Percentiles rank a stretch among this genome's conserved stretches.
Conservation (phyloP, 2,797 vertebrate genomes). For the Sparidentex hasta region DNA sequence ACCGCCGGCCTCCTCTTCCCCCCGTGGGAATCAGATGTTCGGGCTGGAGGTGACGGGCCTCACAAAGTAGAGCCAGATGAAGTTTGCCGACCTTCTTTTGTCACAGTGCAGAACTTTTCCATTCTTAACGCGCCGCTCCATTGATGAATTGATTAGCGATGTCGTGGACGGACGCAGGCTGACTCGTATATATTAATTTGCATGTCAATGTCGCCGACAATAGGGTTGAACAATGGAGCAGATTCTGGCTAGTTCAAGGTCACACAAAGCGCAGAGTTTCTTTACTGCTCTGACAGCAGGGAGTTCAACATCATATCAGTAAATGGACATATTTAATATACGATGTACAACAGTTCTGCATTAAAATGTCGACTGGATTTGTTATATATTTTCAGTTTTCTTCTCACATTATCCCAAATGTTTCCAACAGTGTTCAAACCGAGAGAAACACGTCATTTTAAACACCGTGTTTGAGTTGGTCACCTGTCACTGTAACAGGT, state of each 20-base stretch:
- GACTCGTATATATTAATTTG: conserved; percentile 57
- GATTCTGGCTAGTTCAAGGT: conserved; percentile 61
- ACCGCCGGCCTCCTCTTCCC: neutral
- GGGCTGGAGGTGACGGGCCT: conserved; percentile 28
- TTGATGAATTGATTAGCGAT: conserved; percentile 73
- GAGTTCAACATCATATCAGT: neutral
- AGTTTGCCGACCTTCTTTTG: conserved; percentile 67
- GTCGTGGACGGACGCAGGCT: conserved; percentile 48
- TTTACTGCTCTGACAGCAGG: conserved; percentile 1
- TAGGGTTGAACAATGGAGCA: conserved; percentile 42
- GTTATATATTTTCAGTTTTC: too few species aligned
- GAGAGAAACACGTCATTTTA: too few species aligned
- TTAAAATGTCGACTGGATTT: too few species aligned
- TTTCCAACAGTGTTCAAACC: too few species aligned
- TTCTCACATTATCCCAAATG: too few species aligned
- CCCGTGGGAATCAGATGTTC: conserved; percentile 70
- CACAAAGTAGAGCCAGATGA: conserved; percentile 43
- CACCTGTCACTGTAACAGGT: too few species aligned
- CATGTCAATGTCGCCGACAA: conserved; percentile 70
- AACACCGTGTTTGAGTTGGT: too few species aligned
- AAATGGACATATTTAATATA: neutral
- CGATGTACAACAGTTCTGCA: too few species aligned
- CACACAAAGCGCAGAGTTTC: conserved; percentile 41
- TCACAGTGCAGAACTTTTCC: conserved; percentile 46
- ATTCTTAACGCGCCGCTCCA: conserved; percentile 66